Conservation (phyloP, 2,797 vertebrate species). For the Bovichtus variegatus region DNA sequence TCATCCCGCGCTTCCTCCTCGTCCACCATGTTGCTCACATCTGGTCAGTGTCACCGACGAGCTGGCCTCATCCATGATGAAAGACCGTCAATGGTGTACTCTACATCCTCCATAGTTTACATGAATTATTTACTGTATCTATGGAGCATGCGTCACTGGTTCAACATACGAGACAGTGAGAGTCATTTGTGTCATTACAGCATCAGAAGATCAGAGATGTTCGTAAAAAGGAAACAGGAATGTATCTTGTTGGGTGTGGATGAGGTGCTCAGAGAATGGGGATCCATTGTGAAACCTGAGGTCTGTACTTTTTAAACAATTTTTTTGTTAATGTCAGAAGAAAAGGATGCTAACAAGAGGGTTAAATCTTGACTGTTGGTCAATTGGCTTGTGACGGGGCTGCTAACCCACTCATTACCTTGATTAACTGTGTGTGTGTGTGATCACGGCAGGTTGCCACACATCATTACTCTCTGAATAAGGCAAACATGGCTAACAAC, state of each 20-base stretch:
- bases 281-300: not conserved
- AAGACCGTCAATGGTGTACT: slow-evolving; percentile 13
- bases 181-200: slow-evolving; percentile 31
- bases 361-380: slow-evolving; percentile 55
- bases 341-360: slow-evolving; percentile 24
- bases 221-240: not conserved
- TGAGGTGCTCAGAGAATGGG: not conserved
- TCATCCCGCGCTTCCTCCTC: slow-evolving; percentile 41
- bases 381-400: slow-evolving; percentile 50
- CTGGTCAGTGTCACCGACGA: slow-evolving; percentile 47
- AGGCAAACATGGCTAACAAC: slow-evolving; percentile 70
- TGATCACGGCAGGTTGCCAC: slow-evolving; percentile 67
- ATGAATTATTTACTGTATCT: slow-evolving; percentile 50
- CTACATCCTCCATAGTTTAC: slow-evolving; percentile 19
- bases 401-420: slow-evolving; percentile 70
- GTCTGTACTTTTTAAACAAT: slow-evolving; percentile 1
- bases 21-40: slow-evolving; percentile 47
- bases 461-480: slow-evolving; percentile 64
- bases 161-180: slow-evolving; percentile 37
- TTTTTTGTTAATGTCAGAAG: slow-evolving; percentile 27
- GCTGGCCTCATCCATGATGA: slow-evolving; percentile 41
- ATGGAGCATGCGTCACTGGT: slow-evolving; percentile 30
- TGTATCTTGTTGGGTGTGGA: not conserved
- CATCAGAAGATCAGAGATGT: not conserved
- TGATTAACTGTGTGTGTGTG: slow-evolving; percentile 68